Conservation (phyloP, 2,888 invertebrate genomes). For the Mythimna lalbum region DNA sequence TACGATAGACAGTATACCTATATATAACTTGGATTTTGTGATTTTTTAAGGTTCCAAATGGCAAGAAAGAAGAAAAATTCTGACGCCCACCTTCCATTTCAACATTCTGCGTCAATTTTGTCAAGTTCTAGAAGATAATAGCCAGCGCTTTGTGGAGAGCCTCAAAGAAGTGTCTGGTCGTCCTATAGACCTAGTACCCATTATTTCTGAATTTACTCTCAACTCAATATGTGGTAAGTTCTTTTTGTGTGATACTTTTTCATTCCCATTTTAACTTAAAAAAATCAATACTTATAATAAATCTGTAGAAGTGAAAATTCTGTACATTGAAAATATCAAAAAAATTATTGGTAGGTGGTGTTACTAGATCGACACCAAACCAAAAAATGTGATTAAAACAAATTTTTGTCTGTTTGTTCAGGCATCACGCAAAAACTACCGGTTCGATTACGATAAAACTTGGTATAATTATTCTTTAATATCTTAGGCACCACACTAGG, state of each 20-base stretch:
- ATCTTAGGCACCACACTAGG: no score
- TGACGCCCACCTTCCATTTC: slow-evolving; percentile 92
- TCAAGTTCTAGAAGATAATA: slow-evolving; percentile 84
- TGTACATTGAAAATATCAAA: no score
- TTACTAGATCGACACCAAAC: no score
- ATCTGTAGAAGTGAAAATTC: no score
- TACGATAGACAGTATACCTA: no score
- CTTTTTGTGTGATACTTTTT: background rate
- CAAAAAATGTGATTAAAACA: no score
- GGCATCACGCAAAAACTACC: no score
- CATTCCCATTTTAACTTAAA: background rate
- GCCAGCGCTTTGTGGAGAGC: slow-evolving; percentile 77
- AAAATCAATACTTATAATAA: no score
- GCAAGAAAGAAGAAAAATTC: slow-evolving; percentile 90
- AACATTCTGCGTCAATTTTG: slow-evolving; percentile 89
- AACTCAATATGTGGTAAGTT: slow-evolving; percentile 92
- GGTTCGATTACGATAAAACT: no score
- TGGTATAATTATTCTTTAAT: no score
- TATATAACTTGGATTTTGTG: background rate
- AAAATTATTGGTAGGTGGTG: no score
- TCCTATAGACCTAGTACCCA: slow-evolving; percentile 86
- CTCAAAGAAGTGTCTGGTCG: slow-evolving; percentile 72
- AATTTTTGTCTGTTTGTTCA: no score
- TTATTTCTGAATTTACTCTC: slow-evolving; percentile 89
- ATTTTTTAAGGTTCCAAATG: slow-evolving; percentile 88